A percentile compares a stretch with the other conserved stretches of the same genome.
Conservation (phyloP, 1,140 invertebrate genomes). For the Ylistrum balloti region DNA sequence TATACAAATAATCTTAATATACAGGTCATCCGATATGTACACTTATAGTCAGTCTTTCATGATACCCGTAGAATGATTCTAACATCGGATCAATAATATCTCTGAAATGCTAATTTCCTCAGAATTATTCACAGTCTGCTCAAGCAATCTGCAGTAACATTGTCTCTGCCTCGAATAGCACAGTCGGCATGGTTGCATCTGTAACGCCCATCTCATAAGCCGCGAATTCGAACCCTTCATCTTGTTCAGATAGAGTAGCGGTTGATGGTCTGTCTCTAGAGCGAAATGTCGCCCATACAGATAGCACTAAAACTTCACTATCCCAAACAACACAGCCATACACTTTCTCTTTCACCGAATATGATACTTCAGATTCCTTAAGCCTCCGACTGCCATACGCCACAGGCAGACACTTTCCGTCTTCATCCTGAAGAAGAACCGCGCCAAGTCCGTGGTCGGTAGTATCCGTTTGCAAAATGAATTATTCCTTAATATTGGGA, state of each 20-base stretch:
- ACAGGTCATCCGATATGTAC: neutral
- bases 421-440: constrained; percentile 50
- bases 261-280: constrained; percentile 37
- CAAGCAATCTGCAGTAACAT: constrained; percentile 41
- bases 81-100: neutral
- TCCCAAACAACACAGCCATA: constrained; percentile 40
- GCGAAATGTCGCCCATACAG: constrained; percentile 43
- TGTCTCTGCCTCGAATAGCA: neutral
- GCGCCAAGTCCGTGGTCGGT: constrained; percentile 42
- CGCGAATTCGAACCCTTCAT: constrained; percentile 43
- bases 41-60: neutral
- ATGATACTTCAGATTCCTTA: neutral
- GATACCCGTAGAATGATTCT: neutral
- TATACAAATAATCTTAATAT: neutral
- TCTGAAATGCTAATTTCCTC: neutral
- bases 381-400: constrained; percentile 48
- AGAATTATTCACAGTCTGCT: neutral
- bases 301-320: constrained; percentile 44
- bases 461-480: constrained; percentile 56
- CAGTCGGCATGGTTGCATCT: neutral
- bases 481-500: constrained; percentile 32
- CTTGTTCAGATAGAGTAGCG: constrained; percentile 4
- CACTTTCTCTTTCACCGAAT: constrained; percentile 41
- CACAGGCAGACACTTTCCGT: constrained; percentile 43
- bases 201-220: constrained; percentile 44